Conservation (phyloP, 2,113 vertebrate genomes). For the Ptilonorhynchus violaceus region DNA sequence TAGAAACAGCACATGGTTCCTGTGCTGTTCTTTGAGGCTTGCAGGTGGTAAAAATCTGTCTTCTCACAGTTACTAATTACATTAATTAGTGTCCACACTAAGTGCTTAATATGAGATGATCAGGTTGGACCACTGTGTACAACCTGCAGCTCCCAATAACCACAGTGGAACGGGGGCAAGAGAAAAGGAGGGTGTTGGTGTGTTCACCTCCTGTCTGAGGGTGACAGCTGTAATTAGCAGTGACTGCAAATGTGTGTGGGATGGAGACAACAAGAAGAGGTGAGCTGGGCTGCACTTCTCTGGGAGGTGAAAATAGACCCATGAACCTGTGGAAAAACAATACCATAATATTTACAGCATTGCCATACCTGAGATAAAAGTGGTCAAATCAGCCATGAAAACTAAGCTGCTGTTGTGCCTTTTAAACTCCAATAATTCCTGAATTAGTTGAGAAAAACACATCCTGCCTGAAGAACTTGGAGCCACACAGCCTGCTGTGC, state of each 20-base stretch:
- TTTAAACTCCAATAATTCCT: neutral
- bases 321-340: neutral
- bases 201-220: neutral
- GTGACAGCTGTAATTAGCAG: neutral
- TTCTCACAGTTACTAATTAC: neutral
- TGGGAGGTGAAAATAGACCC: neutral
- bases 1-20: neutral
- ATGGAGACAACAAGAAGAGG: neutral
- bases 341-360: rapidly evolving
- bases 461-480: neutral
- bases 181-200: neutral
- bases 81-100: neutral
- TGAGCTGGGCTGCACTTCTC: neutral
- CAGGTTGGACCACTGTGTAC: neutral
- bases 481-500: neutral
- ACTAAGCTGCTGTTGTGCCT: neutral
- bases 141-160: neutral
- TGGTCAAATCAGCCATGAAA: neutral
- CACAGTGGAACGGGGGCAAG: neutral
- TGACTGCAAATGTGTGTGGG: neutral
- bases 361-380: neutral
- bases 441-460: neutral
- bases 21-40: neutral
- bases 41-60: neutral
- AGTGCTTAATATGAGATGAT: neutral